Conservation (phyloP, 2,113 vertebrate genomes). For the Myiopsitta monachus region DNA sequence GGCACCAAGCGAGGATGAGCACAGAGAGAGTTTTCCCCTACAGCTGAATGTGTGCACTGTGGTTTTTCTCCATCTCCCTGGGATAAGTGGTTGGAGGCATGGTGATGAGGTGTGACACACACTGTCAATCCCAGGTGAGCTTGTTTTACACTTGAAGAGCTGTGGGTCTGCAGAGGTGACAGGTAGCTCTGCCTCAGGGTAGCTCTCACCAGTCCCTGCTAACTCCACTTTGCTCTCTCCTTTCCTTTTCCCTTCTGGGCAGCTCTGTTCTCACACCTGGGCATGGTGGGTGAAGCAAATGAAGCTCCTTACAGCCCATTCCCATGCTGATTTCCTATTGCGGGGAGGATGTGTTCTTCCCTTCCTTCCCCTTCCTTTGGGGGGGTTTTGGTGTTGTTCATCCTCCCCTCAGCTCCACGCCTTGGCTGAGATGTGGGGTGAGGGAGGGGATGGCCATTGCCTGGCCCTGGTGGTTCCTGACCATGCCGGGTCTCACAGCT, state of each 20-base stretch:
- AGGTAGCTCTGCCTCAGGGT: background rate
- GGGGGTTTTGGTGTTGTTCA: background rate
- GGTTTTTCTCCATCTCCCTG: conserved; percentile 9
- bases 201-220: background rate
- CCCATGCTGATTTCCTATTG: background rate
- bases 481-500: rapidly evolving
- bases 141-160: background rate
- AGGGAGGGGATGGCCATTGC: rapidly evolving
- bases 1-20: background rate
- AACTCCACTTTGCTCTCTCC: background rate
- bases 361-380: background rate
- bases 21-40: background rate
- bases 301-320: background rate
- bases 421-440: background rate
- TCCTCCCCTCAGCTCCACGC: background rate
- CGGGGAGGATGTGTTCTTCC: background rate
- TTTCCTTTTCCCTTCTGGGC: background rate
- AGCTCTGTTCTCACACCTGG: background rate
- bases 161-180: background rate
- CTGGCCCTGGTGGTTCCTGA: background rate
- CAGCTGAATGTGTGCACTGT: background rate
- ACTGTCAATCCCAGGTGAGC: background rate
- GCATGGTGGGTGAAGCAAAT: background rate
- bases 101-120: background rate
- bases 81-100: background rate